These are phyloP conservation scores for Euproctis similis DNA, from an alignment of 2,888 invertebrate genomes.

Conservation along the genomic window DNA sequence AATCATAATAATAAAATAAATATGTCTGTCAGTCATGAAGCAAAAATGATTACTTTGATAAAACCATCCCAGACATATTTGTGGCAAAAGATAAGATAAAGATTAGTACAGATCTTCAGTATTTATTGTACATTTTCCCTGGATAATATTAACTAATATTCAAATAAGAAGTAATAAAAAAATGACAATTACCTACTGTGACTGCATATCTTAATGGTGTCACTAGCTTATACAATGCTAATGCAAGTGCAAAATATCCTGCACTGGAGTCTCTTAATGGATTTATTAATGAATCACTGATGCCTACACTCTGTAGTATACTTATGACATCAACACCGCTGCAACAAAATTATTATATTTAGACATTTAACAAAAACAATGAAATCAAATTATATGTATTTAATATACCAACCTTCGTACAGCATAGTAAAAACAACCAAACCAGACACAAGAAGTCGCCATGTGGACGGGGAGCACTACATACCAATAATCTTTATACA, in stretches of 20 bases:
- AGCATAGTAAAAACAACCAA: conserved; percentile 89
- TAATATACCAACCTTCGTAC: conserved; percentile 82
- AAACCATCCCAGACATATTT: too few species aligned
- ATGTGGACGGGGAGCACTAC: conserved; percentile 95
- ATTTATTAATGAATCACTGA: conserved; percentile 86
- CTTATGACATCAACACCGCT: conserved; percentile 95
- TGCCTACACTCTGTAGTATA: conserved; percentile 83
- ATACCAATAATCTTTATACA: conserved; percentile 98
- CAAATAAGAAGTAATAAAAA: too few species aligned
- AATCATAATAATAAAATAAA: too few species aligned
- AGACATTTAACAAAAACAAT: background rate
- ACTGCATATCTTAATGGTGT: conserved; percentile 95
- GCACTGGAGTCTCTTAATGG: conserved; percentile 86
- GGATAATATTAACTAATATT: too few species aligned
- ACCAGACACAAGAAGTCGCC: conserved; percentile 91
- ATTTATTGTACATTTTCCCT: too few species aligned
- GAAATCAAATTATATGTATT: background rate
- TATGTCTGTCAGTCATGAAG: too few species aligned
- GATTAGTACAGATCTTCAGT: too few species aligned
- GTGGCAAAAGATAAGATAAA: too few species aligned
- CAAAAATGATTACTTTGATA: too few species aligned
- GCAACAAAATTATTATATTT: conserved; percentile 38
- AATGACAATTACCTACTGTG: conserved; percentile 89
- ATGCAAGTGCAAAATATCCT: conserved; percentile 92
- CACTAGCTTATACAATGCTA: conserved; percentile 94